These are phyloP conservation scores for Crotalus helleri DNA, from an alignment of 2,113 vertebrate species.

Conservation along the genomic window DNA sequence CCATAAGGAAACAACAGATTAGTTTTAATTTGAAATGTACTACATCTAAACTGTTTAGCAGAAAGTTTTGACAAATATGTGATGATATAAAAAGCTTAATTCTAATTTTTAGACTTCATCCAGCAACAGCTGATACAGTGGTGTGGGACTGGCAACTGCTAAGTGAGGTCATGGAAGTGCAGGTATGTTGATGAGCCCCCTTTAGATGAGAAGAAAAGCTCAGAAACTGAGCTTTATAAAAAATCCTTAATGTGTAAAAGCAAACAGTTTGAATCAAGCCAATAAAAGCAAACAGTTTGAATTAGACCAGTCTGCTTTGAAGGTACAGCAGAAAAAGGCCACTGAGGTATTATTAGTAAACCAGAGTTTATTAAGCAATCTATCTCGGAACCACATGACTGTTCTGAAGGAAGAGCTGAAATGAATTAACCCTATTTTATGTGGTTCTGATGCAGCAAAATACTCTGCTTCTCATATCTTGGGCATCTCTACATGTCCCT, in stretches of 20 bases:
- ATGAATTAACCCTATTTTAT: neutral
- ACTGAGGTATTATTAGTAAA: neutral
- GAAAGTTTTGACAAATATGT: neutral
- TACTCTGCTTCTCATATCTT: neutral
- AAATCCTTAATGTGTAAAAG: neutral
- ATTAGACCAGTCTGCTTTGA: neutral
- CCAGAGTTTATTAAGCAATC: neutral
- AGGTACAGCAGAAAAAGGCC: neutral
- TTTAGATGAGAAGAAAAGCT: neutral
- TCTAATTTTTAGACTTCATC: slow-evolving; percentile 81
- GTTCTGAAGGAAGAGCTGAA: neutral
- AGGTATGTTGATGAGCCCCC: slow-evolving; percentile 69
- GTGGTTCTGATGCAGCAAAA: neutral
- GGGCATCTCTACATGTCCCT: neutral
- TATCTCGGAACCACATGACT: neutral
- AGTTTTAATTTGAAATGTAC: neutral
- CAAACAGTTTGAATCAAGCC: neutral
- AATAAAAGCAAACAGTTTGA: neutral
- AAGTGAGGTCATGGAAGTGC: slow-evolving; percentile 72
- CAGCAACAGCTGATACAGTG: slow-evolving; percentile 70
- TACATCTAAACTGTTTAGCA: neutral
- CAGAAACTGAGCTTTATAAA: neutral
- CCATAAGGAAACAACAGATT: neutral
- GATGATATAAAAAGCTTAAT: slow-evolving; percentile 17
- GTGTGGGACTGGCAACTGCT: slow-evolving; percentile 91